A percentile compares a stretch with the other conserved stretches of the same genome.
These are phyloP conservation scores for Eriocheir sinensis DNA, from an alignment of 1,140 invertebrate species.

Conservation along the genomic window DNA sequence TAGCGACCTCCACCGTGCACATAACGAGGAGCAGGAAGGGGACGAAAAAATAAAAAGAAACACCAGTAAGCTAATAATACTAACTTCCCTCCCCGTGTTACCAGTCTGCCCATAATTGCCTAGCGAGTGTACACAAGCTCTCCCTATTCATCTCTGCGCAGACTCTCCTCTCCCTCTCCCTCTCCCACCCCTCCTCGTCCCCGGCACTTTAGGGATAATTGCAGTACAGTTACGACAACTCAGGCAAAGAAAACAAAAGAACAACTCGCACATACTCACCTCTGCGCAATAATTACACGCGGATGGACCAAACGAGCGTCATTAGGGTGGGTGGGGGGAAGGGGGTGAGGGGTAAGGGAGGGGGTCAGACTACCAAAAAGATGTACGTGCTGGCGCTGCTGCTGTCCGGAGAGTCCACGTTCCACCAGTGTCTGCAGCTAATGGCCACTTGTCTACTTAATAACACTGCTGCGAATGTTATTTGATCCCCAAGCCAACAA, in stretches of 20 bases:
- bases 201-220: neutral
- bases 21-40: too few species aligned
- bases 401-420: too few species aligned
- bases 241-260: constrained; percentile 9
- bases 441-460: constrained; percentile 1
- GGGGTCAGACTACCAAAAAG: neutral
- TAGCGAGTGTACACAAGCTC: neutral
- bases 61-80: too few species aligned
- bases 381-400: neutral
- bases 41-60: too few species aligned
- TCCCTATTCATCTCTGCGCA: neutral
- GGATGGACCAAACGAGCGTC: neutral
- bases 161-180: neutral
- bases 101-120: neutral
- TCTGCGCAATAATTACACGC: neutral
- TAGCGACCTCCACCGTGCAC: too few species aligned
- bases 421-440: neutral
- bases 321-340: neutral
- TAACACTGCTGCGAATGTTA: neutral
- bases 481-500: neutral
- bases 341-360: too few species aligned
- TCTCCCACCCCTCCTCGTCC: neutral
- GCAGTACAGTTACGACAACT: constrained; percentile 10
- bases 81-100: neutral
- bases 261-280: neutral